These are phyloP conservation scores for Etheostoma cragini DNA, from an alignment of 2,113 vertebrate genomes.

Conservation along the genomic window DNA sequence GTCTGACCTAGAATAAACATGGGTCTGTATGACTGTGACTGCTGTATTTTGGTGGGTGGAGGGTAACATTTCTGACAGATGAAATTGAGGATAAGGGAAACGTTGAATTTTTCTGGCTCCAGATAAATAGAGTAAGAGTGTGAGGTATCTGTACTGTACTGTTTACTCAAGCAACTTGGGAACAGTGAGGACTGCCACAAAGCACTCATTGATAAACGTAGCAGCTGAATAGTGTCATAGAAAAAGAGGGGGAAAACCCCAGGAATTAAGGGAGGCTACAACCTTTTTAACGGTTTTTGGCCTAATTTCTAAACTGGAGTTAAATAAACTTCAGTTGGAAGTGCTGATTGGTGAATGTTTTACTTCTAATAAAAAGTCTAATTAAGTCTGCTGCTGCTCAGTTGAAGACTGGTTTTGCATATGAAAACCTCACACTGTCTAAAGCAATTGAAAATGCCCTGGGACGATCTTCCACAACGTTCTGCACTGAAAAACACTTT, in stretches of 20 bases:
- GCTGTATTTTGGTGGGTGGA: constrained; percentile 37
- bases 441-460: constrained; percentile 65
- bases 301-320: constrained; percentile 62
- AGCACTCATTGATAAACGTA: constrained; percentile 83
- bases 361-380: constrained; percentile 62
- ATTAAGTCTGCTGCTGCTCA: constrained; percentile 57
- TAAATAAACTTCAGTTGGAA: constrained; percentile 78
- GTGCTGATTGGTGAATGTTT: constrained; percentile 66
- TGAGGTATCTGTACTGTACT: constrained; percentile 77
- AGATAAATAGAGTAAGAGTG: constrained; percentile 74
- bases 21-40: constrained; percentile 29
- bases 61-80: constrained; percentile 70
- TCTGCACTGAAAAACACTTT: constrained; percentile 75
- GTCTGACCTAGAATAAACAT: constrained; percentile 48
- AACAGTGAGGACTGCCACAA: constrained; percentile 76
- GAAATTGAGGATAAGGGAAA: constrained; percentile 74
- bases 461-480: constrained; percentile 65
- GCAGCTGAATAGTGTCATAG: constrained; percentile 78
- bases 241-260: constrained; percentile 64
- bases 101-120: constrained; percentile 57
- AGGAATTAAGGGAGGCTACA: constrained; percentile 68
- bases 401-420: constrained; percentile 74
- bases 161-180: constrained; percentile 78
- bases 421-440: constrained; percentile 72
- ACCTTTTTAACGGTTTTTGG: constrained; percentile 74